Conservation (phyloP, 2,113 vertebrate genomes). For the Montifringilla adamsi region DNA sequence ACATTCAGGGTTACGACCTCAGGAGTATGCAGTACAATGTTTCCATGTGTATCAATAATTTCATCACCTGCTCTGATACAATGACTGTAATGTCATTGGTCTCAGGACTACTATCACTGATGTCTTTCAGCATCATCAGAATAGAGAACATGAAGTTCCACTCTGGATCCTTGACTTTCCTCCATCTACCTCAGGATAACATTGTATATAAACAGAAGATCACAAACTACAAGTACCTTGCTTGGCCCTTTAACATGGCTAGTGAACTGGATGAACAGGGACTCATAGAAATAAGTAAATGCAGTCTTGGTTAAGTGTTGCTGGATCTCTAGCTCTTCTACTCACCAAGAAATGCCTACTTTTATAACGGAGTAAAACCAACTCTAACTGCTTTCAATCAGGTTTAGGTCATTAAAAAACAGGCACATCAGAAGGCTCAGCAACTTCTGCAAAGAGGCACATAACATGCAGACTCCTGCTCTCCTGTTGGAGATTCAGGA, state of each 20-base stretch:
- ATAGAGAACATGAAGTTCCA: not conserved
- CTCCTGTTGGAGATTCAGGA: not conserved
- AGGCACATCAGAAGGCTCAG: not conserved
- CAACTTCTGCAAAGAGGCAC: not conserved
- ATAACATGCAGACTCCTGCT: not conserved
- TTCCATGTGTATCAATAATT: not conserved
- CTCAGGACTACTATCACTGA: not conserved
- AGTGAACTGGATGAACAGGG: not conserved
- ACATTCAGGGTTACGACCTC: not conserved
- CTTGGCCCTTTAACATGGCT: not conserved
- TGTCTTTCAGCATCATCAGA: not conserved
- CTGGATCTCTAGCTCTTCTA: not conserved
- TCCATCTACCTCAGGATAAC: not conserved
- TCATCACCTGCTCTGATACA: not conserved
- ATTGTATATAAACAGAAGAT: not conserved
- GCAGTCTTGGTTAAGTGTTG: not conserved
- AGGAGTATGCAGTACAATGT: not conserved
- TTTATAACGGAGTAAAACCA: not conserved
- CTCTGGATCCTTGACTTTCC: not conserved
- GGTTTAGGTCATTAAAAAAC: not conserved
- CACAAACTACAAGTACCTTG: not conserved
- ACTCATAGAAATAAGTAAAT: not conserved
- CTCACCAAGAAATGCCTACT: not conserved
- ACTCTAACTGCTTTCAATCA: not conserved
- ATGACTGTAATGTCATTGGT: fast-evolving